Evolutionary conservation across 2,113 vertebrate genomes (phyloP).

Genomic region (Spizaetus ornatus): DNA sequence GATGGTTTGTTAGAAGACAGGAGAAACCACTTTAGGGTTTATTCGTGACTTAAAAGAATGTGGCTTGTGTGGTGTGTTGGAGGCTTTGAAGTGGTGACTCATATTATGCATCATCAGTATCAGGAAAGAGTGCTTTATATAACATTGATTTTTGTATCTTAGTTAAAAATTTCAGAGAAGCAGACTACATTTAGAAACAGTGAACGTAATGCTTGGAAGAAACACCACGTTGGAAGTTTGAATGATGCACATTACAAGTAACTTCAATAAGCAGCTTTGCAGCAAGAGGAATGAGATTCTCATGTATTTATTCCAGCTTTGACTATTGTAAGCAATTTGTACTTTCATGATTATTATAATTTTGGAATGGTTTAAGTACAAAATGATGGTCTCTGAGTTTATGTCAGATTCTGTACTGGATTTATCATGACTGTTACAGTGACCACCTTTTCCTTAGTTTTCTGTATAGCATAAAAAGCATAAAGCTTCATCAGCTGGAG

Average conservation of each 20-base stretch:
- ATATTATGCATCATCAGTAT: constrained; percentile 49
- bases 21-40: constrained; percentile 30
- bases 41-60: constrained; percentile 6
- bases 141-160: constrained; percentile 23
- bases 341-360: not conserved
- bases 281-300: not conserved
- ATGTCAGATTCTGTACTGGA: not conserved
- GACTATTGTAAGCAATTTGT: not conserved
- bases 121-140: constrained; percentile 43
- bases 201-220: not conserved
- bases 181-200: constrained; percentile 5
- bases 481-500: not conserved
- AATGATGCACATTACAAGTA: not conserved
- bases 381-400: not conserved
- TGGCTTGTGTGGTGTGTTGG: constrained; percentile 40
- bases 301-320: not conserved
- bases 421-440: not conserved
- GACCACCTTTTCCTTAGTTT: not conserved
- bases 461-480: not conserved
- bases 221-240: not conserved
- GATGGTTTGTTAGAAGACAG: not conserved
- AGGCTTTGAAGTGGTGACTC: constrained; percentile 61
- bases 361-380: not conserved
- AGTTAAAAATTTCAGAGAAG: constrained; percentile 31
- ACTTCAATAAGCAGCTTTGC: not conserved